Base-by-base conservation (phyloP, 2,888 invertebrate genomes). In the Phorcus lineatus region DNA sequence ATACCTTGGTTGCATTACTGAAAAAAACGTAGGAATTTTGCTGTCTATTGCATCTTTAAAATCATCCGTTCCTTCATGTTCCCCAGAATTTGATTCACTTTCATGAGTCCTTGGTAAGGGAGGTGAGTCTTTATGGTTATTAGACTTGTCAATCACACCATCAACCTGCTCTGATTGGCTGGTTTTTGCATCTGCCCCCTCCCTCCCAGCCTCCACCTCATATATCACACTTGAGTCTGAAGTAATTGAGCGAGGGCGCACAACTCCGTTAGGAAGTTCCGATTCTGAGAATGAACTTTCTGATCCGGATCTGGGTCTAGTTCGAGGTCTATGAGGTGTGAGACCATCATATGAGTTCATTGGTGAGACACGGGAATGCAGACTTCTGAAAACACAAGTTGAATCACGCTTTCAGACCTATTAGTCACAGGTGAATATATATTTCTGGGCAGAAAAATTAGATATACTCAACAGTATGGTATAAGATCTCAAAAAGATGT, bases 1-100 rank as follows among this genome's bases (percentile, higher is more conserved):
- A 52, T 82, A 91, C 91, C 88, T 89, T 31, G 79, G 70, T 47
- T 86, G 77, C 88, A 91, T 87, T 13, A 78, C 82, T 13, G 89
- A 89, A 82, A 90, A 90, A 83, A 90, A 90, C 11, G 90, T 90
- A 9, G 87, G 85, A 77, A 88, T 82, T 80, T 84, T 86, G 36
- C 84, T 82, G 85, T 89, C 89, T 47, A 90, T 85, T 54, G 89
- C 89, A 84, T 90, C 89, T 79, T 87, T 82, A 77, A 88, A 89
- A 54, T 88, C 87, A 79, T 89, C 89, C 3, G 79, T 80, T 53
- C 84, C 85, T 70, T 84, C 85, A 31, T 80, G 78, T 22, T 87
- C 86, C 53, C 86, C 87, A 0, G 83, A 82, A 1, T 62, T 62
- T 62, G 28, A 16, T 62, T 62, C 28, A 62, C 28, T 24, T 62